Evolutionary conservation across 2,113 vertebrate species (phyloP), one percentile per base, ranked within the genome.

Genomic region (Crocuta crocuta): DNA sequence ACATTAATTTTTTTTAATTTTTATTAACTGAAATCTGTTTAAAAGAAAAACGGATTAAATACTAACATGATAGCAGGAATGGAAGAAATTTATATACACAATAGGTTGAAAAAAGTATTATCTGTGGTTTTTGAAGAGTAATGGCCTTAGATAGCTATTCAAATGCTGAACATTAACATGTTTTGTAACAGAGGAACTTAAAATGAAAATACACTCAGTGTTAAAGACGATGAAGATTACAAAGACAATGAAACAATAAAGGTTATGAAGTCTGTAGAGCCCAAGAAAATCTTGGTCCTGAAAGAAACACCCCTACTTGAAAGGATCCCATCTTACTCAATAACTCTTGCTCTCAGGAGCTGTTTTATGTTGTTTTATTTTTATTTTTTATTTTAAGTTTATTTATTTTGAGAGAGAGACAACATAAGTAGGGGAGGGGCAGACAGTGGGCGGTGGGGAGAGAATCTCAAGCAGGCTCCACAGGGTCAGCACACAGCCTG

Each of bases 171-270:
- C 70, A n/a, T 70, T 93, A 55, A 58, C 55, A 63, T 83, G 15
- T 16, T 91, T 95, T 73, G 73, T 90, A 74, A 95, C 43, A 74
- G 21, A 78, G 28, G 5, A 76, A 65, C 35, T 58, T 58, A 65
- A 80, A 70, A 65, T 65, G 70, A 90, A 95, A 90, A 31, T 87
- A n/a, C 4, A 68, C 68, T 85, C 35, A 85, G 16, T 76, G 45
- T 80, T 65, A 87, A 87, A 71, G 43, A 81, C 83, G 89, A n/a
- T 86, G 81, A 97, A 91, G n/a, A 35, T 63, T 83, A 58, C 8
- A 8, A 70, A 82, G 48, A 31, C n/a, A 76, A 11, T 55, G 10
- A 71, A 16, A 94, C 10, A 63, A 50, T 45, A 28, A 43, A 68
- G 24, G 74, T 76, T 68, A 61, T 35, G 0, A 93, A 43, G 15